Percentiles rank a stretch among this genome's conserved stretches.
These are phyloP conservation scores for Drosophila willistoni DNA, from an alignment of 1,140 invertebrate genomes.

Conservation along the genomic window DNA sequence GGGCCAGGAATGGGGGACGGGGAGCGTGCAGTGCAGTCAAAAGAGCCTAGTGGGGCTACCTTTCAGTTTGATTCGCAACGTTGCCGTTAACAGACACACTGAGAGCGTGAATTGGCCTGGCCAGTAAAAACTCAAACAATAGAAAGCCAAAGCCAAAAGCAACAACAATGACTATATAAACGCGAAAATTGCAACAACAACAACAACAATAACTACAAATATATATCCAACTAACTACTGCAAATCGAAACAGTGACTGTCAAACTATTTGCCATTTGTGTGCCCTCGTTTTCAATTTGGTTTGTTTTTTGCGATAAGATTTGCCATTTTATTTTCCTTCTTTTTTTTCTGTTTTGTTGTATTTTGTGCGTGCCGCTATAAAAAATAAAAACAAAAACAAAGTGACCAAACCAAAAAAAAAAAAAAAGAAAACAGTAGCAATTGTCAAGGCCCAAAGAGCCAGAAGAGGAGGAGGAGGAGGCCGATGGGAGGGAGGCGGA, in stretches of 20 bases:
- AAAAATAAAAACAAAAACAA: slow-evolving; percentile 21
- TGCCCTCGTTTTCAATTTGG: slow-evolving; percentile 32
- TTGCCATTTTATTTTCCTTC: slow-evolving; percentile 25
- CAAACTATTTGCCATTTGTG: slow-evolving; percentile 31
- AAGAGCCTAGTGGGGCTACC: slow-evolving; percentile 11
- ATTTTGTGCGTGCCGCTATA: slow-evolving; percentile 19
- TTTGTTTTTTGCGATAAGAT: slow-evolving; percentile 50
- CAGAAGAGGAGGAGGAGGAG: background rate
- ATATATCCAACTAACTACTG: background rate
- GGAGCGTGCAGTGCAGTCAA: slow-evolving; percentile 32
- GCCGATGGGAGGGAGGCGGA: background rate
- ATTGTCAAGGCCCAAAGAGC: slow-evolving; percentile 44
- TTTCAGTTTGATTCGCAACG: slow-evolving; percentile 62
- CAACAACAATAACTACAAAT: slow-evolving; percentile 10
- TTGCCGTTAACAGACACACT: slow-evolving; percentile 47
- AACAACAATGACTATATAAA: slow-evolving; percentile 21
- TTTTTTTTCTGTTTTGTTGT: background rate
- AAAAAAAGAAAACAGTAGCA: slow-evolving; percentile 16
- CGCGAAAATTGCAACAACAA: slow-evolving; percentile 45
- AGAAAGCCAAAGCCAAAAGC: slow-evolving; percentile 34
- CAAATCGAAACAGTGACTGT: slow-evolving; percentile 28
- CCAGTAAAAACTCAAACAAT: slow-evolving; percentile 46
- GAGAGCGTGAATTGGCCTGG: slow-evolving; percentile 29
- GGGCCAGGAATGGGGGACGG: background rate
- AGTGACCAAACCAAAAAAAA: slow-evolving; percentile 13